phyloP scores from a whole-genome alignment of 2,888 invertebrate species.

The Dryocosmus kuriphilus region DNA sequence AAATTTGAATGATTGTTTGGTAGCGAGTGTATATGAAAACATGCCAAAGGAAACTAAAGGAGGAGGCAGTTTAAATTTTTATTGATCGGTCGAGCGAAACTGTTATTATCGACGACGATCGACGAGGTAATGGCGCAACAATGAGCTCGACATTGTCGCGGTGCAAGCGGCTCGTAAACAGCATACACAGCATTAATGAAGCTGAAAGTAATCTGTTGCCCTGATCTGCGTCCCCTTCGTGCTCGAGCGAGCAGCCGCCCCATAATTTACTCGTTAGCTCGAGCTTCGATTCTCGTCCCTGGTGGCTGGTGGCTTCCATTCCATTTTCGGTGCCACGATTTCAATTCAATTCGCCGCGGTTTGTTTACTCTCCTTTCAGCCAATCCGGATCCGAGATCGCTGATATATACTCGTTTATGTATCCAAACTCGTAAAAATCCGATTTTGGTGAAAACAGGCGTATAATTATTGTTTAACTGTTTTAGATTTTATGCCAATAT shows the following conservation, averaged over 20 bases:
- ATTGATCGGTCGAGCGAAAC: constrained; percentile 40
- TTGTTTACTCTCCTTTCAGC: constrained; percentile 63
- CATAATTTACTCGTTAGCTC: constrained; percentile 76
- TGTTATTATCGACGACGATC: constrained; percentile 47
- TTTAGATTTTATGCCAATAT: no score
- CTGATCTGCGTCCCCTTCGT: constrained; percentile 66
- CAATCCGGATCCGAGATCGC: constrained; percentile 66
- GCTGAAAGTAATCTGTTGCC: constrained; percentile 71
- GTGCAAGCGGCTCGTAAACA: constrained; percentile 63
- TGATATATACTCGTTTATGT: constrained; percentile 42
- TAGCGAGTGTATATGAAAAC: background rate
- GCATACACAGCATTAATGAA: constrained; percentile 65
- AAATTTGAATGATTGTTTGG: background rate
- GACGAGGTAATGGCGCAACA: constrained; percentile 57
- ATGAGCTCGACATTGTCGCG: constrained; percentile 62
- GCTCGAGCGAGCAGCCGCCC: constrained; percentile 69
- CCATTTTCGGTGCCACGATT: constrained; percentile 49
- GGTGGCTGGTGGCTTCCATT: constrained; percentile 37
- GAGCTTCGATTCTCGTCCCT: constrained; percentile 43
- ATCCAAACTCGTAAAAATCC: background rate
- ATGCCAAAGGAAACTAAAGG: constrained; percentile 30
- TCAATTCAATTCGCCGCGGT: constrained; percentile 59
- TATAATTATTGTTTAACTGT: no score
- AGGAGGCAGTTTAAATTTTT: constrained; percentile 41
- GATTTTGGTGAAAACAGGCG: no score